phyloP scores from a whole-genome alignment of 2,797 vertebrate genomes.

The Sebastes dallii region DNA sequence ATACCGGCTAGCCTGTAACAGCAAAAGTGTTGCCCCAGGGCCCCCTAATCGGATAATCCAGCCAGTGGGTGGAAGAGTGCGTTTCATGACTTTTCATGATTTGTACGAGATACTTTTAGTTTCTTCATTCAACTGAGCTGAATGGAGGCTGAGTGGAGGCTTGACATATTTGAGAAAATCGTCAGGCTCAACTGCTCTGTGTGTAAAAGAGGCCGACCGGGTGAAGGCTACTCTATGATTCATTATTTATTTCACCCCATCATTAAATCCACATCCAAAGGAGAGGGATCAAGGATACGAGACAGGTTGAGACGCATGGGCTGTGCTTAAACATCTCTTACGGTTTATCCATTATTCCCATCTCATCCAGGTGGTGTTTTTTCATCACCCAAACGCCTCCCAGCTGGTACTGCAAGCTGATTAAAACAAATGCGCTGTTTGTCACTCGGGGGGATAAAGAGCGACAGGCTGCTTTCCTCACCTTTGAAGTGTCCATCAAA shows the following conservation, averaged over 20 bases:
- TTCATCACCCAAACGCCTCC: background rate
- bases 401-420: conserved; percentile 36
- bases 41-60: background rate
- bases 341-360: background rate
- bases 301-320: background rate
- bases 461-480: conserved; percentile 24
- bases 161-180: conserved; percentile 1
- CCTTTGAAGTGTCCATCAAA: conserved; percentile 86
- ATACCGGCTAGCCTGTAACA: background rate
- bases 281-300: conserved; percentile 13
- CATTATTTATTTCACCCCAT: conserved; percentile 38
- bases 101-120: background rate
- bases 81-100: background rate
- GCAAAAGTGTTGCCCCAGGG: too few species aligned
- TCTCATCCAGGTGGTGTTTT: background rate
- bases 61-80: background rate
- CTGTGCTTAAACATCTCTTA: background rate
- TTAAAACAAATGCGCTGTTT: conserved; percentile 29
- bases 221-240: conserved; percentile 10
- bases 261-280: conserved; percentile 28
- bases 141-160: background rate
- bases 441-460: background rate
- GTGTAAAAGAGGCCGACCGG: background rate
- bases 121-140: background rate
- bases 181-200: background rate